A percentile compares a stretch with the other conserved stretches of the same genome.
phyloP scores from a whole-genome alignment of 2,797 vertebrate genomes.

The Hydrolagus colliei region DNA sequence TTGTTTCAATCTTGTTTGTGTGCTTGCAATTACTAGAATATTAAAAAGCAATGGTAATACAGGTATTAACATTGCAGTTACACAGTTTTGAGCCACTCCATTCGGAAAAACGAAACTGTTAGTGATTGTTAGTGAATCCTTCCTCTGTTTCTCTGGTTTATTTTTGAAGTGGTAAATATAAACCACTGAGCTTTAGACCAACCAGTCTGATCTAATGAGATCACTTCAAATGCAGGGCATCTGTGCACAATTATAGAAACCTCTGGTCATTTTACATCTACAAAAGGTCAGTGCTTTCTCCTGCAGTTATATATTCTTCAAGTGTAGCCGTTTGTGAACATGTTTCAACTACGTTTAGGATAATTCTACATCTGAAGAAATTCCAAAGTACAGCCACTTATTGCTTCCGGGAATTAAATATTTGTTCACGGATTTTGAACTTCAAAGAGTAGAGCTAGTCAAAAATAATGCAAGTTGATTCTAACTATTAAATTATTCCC shows the following conservation, averaged over 20 bases:
- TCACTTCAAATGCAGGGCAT: neutral
- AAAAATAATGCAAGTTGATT: no score
- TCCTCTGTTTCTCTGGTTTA: neutral
- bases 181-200: neutral
- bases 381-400: no score
- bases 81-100: neutral
- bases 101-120: neutral
- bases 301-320: no score
- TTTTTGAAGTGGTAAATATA: neutral
- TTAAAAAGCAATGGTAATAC: neutral
- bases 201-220: neutral
- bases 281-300: no score
- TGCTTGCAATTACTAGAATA: neutral
- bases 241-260: neutral
- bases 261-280: neutral
- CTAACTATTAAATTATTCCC: no score
- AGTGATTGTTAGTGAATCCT: neutral
- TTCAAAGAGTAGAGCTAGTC: no score
- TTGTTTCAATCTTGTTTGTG: neutral
- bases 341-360: no score
- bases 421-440: no score
- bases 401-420: no score
- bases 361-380: no score
- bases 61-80: neutral
- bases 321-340: no score